A percentile compares a stretch with the other conserved stretches of the same genome.
phyloP scores from a whole-genome alignment of 2,888 invertebrate species.

The Bembecia ichneumoniformis region DNA sequence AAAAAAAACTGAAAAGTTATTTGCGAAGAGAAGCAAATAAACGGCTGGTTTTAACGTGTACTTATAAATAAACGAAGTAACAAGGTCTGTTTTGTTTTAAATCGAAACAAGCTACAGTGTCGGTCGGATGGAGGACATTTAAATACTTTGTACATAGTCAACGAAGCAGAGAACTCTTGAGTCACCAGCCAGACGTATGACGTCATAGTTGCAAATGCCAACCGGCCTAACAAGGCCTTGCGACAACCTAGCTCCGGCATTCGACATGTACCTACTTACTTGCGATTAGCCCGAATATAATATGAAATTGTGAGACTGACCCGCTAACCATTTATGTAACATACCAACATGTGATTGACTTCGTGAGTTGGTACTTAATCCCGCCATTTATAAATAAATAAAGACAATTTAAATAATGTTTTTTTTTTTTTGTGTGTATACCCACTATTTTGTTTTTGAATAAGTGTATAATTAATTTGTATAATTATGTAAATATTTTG shows the following conservation, averaged over 20 bases:
- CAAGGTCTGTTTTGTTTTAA: not conserved
- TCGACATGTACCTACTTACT: not conserved
- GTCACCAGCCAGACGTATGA: conserved; percentile 37
- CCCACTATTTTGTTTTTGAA: too few species aligned
- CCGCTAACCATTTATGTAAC: conserved; percentile 9
- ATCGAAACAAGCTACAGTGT: not conserved
- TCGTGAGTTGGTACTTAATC: conserved; percentile 13
- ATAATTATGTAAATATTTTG: too few species aligned
- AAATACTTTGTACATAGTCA: conserved; percentile 4
- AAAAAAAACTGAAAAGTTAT: not conserved
- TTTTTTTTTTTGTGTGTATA: too few species aligned
- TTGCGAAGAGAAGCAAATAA: conserved; percentile 1
- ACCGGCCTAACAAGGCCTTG: conserved; percentile 47
- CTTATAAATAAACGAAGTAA: conserved; percentile 4
- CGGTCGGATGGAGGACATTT: conserved; percentile 1
- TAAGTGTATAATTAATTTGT: too few species aligned
- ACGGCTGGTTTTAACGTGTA: not conserved
- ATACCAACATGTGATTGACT: conserved; percentile 6
- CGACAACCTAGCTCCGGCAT: conserved; percentile 24
- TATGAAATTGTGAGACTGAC: conserved; percentile 12
- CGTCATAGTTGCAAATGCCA: conserved; percentile 52
- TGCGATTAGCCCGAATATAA: conserved; percentile 14
- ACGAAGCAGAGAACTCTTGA: conserved; percentile 23
- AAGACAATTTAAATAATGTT: too few species aligned
- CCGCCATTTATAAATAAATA: too few species aligned